Base-by-base conservation (phyloP, 37 sponge, comb jelly and placozoan species). In the Chondrosia reniformis region DNA sequence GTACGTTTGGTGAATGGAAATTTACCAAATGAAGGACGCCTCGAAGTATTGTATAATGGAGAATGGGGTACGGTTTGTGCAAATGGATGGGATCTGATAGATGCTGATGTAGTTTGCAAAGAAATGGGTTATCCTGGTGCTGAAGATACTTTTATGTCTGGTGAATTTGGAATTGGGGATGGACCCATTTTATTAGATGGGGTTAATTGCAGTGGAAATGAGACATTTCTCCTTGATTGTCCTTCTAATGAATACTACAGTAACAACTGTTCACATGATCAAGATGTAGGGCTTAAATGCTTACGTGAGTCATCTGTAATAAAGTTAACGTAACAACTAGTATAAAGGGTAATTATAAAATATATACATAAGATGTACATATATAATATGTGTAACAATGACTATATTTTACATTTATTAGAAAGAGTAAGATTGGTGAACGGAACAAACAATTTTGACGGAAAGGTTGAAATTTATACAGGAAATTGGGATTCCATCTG, bases 41-140 rank as follows among this genome's bases (percentile, higher is more conserved):
- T 81, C 3, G 83, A 81, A 55, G 27, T 81, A 13, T 81, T 28
- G 31, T 81, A 81, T 49, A 37, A 75, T 13, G 54, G 75, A 55
- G 64, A 76, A 45, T 81, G 83, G 83, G 49, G 54, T 21, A 67
- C 61, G 25, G 75, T 81, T 10, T 81, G 83, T 55, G 75, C 32
- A 30, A 62, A 46, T 24, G 1, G 24, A 36, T 81, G 83, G 83
- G 75, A 81, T 45, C 6, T 81, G 0, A 55, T 7, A 27, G 83
- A 75, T 74, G 83, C 83, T 42, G n/a, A 15, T 40, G 83, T 81
- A 5, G 76, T 81, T n/a, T 81, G 83, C 39, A 52, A 21, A 19
- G 75, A 81, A 56, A 63, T 81, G 40, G 83, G 83, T 58, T 81
- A 81, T 40, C 4, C 44, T 42, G 72, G 72, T 42, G 72, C 72